Conservation (phyloP, 2,797 vertebrate genomes). For the Kryptolebias ocellatus region DNA sequence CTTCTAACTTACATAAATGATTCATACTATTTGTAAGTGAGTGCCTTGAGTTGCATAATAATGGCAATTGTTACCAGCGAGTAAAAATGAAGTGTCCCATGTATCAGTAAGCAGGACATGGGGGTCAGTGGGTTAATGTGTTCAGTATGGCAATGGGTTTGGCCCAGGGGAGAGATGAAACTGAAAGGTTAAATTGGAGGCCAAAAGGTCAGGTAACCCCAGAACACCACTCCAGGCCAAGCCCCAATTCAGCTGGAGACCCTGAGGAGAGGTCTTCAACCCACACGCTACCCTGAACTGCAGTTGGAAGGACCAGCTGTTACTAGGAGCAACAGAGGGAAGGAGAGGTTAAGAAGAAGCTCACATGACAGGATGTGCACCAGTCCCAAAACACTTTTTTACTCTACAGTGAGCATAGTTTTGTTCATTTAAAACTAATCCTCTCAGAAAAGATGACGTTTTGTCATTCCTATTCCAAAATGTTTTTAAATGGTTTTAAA, state of each 20-base stretch:
- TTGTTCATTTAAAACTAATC: constrained; percentile 26
- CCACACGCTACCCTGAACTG: constrained; percentile 58
- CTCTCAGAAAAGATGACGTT: constrained; percentile 5
- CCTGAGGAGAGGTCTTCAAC: constrained; percentile 57
- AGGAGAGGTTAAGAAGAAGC: constrained; percentile 36
- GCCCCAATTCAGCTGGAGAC: constrained; percentile 69
- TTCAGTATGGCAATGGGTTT: constrained; percentile 68
- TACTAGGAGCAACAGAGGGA: constrained; percentile 32
- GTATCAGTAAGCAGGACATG: constrained; percentile 45
- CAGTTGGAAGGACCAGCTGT: constrained; percentile 63
- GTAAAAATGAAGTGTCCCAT: constrained; percentile 35
- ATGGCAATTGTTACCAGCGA: constrained; percentile 37
- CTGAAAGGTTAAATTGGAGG: constrained; percentile 65
- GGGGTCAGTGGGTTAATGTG: constrained; percentile 71
- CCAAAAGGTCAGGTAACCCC: constrained; percentile 61
- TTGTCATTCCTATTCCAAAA: constrained; percentile 32
- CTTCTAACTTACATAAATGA: too few relatives aligned
- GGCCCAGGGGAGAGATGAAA: constrained; percentile 71
- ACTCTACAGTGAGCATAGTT: constrained; percentile 22
- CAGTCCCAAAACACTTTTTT: constrained; percentile 57
- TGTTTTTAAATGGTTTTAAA: constrained; percentile 41
- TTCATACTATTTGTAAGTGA: neutral
- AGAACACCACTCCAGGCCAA: constrained; percentile 52
- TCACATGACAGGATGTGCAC: constrained; percentile 75
- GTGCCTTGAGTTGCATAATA: constrained; percentile 11